A percentile compares a stretch with the other conserved stretches of the same genome.
Conservation (phyloP, 2,797 vertebrate genomes). For the Anguilla obscura region DNA sequence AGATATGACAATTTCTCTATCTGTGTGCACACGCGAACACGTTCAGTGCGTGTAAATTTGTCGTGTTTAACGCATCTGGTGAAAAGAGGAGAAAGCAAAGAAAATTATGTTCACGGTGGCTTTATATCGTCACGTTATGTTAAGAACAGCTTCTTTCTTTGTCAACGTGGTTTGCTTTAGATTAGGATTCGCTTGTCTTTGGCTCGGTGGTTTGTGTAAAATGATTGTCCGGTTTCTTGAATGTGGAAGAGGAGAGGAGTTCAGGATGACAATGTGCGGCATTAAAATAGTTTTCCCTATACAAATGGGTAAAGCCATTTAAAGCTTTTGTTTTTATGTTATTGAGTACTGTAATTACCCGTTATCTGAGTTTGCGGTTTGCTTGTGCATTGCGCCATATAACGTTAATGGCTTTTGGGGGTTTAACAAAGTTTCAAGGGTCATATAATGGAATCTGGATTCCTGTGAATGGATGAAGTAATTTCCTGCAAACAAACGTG, state of each 20-base stretch:
- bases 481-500: neutral
- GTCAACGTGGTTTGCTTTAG: neutral
- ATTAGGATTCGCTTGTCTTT: neutral
- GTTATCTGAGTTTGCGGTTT: neutral
- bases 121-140: neutral
- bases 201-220: slow-evolving; percentile 19
- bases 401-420: neutral
- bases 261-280: slow-evolving; percentile 12
- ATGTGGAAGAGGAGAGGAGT: slow-evolving; percentile 23
- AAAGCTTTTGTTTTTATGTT: neutral
- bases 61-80: slow-evolving; percentile 1
- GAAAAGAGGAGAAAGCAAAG: neutral
- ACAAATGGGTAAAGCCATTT: neutral
- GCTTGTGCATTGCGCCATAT: neutral
- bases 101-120: neutral
- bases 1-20: neutral
- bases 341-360: neutral
- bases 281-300: neutral
- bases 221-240: slow-evolving; percentile 21
- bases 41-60: slow-evolving; percentile 14
- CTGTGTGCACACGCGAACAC: slow-evolving; percentile 9
- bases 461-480: neutral
- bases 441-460: neutral
- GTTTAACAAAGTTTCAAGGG: neutral
- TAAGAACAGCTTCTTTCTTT: neutral